Evolutionary conservation across 2,888 invertebrate genomes (phyloP).

Genomic region (Mythimna vitellina): DNA sequence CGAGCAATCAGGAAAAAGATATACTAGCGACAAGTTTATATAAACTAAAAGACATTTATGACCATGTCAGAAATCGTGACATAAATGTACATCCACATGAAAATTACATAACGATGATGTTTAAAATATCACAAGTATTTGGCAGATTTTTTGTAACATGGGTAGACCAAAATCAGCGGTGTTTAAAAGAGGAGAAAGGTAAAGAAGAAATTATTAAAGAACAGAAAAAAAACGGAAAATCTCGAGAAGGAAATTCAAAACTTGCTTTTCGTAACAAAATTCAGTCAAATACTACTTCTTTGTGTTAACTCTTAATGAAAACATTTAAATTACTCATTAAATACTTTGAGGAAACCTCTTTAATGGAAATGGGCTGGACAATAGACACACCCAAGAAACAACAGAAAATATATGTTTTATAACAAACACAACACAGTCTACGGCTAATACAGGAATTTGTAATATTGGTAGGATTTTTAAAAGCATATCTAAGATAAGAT

Average conservation of each 20-base stretch:
- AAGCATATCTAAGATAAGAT: not conserved
- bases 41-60: slow-evolving; percentile 29
- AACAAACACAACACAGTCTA: not conserved
- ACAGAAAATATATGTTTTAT: not conserved
- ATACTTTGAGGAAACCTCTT: not conserved
- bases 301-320: slow-evolving; percentile 21
- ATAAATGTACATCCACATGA: not conserved
- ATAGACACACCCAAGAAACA: not conserved
- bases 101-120: slow-evolving; percentile 35
- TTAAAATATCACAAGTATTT: slow-evolving; percentile 30
- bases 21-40: not conserved
- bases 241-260: not conserved
- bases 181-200: slow-evolving; percentile 10
- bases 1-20: not conserved
- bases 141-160: slow-evolving; percentile 32
- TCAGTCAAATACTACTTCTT: slow-evolving; percentile 28
- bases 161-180: slow-evolving; percentile 34
- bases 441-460: not conserved
- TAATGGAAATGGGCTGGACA: not conserved
- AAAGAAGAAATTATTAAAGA: slow-evolving; percentile 5
- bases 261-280: slow-evolving; percentile 8
- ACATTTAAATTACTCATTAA: not conserved
- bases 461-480: not conserved
- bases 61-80: slow-evolving; percentile 8
- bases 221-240: slow-evolving; percentile 10